Conservation (phyloP, 2,113 vertebrate genomes). For the Sinosuthora webbiana region DNA sequence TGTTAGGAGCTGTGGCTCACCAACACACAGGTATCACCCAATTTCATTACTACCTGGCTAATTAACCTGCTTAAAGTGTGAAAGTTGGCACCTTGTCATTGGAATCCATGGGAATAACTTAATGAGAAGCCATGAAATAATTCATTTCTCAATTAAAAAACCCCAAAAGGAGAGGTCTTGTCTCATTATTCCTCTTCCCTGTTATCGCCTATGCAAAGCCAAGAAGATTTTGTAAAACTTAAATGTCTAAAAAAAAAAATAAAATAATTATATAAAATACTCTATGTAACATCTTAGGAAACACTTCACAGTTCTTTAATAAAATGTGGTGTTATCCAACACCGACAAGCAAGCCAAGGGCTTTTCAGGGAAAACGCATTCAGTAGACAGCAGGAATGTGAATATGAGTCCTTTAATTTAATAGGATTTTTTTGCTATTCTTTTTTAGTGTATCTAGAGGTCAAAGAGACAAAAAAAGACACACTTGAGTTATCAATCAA, state of each 20-base stretch:
- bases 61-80: slow-evolving; percentile 83
- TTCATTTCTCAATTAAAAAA: slow-evolving; percentile 80
- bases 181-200: slow-evolving; percentile 77
- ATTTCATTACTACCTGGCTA: slow-evolving; percentile 82
- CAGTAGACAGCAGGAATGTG: slow-evolving; percentile 13
- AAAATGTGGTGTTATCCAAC: slow-evolving; percentile 70
- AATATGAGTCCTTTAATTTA: neutral
- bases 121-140: slow-evolving; percentile 79
- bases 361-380: slow-evolving; percentile 25
- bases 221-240: slow-evolving; percentile 70
- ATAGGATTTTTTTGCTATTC: neutral
- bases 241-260: slow-evolving; percentile 45
- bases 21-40: slow-evolving; percentile 79
- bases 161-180: slow-evolving; percentile 64
- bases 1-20: slow-evolving; percentile 69
- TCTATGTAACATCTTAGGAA: slow-evolving; percentile 58
- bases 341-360: slow-evolving; percentile 63
- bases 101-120: slow-evolving; percentile 75
- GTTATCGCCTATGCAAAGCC: slow-evolving; percentile 78
- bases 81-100: slow-evolving; percentile 81
- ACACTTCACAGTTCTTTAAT: slow-evolving; percentile 76
- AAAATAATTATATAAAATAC: too few relatives aligned
- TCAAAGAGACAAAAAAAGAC: neutral
- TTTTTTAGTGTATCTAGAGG: neutral
- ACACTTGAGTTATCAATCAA: neutral